Evolutionary conservation across 2,797 vertebrate species (phyloP), one percentile per base, ranked within the genome.

Genomic region (Malurus leucopterus): DNA sequence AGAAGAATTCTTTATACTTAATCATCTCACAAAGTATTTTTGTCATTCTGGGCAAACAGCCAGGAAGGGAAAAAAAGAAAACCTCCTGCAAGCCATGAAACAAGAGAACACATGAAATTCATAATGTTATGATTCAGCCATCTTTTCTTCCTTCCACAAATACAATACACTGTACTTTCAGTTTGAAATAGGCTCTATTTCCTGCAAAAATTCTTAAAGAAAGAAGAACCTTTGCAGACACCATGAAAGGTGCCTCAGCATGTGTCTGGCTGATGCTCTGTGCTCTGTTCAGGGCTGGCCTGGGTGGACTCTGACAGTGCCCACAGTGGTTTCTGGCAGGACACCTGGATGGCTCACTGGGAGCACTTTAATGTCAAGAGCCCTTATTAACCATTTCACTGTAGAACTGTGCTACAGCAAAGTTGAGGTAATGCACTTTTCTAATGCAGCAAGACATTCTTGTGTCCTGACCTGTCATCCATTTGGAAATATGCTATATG

Each of bases 41-140:
- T 93, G 69, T 87, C 86, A 86, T 93, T 92, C 94, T 74, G 87
- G 95, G 95, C 89, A 95, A 96, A 96, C 58, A 94, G 90, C 94
- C 95, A 96, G 83, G 57, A 90, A 95, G 59, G 71, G 46, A 0
- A 43, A 67, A 71, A 92, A 71, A 92, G 94, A 95, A 86, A 79
- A 89, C 63, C 74, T 88, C 86, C 92, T 84, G 81, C 74, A 91
- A 92, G 63, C 93, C 40, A 61, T 47, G 47, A 75, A 75, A 68
- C 16, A 68, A 84, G 36, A 79, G 80, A 95, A 93, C 78, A 38
- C 29, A 62, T 40, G 83, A 92, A 96, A 95, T 69, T 47, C 38
- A 68, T 77, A 91, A 90, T 58, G 36, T 79, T 88, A 61, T 44
- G 44, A 94, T 92, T 93, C 82, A 91, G 65, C 38, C 74, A 65